Percentiles rank a stretch among this genome's conserved stretches.
phyloP scores from a whole-genome alignment of 2,888 invertebrate species.

The Epirrhoe alternata region DNA sequence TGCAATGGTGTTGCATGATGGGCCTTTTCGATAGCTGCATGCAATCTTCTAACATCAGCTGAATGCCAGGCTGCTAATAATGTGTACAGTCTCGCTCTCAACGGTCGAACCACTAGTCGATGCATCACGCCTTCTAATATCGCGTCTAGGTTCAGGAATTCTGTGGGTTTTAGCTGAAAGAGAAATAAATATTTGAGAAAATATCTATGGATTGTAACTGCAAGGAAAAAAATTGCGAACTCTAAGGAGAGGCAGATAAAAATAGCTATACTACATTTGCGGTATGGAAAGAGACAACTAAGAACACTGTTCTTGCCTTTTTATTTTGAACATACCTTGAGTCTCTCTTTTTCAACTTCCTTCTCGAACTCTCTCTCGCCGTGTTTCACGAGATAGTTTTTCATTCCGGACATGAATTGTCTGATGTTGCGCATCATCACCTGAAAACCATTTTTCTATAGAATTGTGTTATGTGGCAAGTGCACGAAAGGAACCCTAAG shows the following conservation, averaged over 20 bases:
- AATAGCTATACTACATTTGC: too few relatives aligned
- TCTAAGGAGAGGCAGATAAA: too few relatives aligned
- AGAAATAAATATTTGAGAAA: slow-evolving; percentile 2
- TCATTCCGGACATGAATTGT: slow-evolving; percentile 99
- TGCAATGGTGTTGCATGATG: slow-evolving; percentile 88
- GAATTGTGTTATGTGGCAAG: too few relatives aligned
- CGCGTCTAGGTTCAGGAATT: slow-evolving; percentile 97
- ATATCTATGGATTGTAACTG: background rate
- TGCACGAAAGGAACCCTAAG: too few relatives aligned
- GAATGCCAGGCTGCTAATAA: slow-evolving; percentile 96
- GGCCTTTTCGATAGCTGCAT: slow-evolving; percentile 89
- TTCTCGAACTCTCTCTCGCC: slow-evolving; percentile 97
- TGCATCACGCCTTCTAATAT: slow-evolving; percentile 98
- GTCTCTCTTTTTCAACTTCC: slow-evolving; percentile 94
- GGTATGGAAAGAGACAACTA: too few relatives aligned
- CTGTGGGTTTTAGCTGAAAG: slow-evolving; percentile 91
- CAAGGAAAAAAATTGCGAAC: too few relatives aligned
- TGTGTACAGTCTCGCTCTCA: slow-evolving; percentile 93
- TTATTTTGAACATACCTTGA: slow-evolving; percentile 83
- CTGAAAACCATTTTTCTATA: slow-evolving; percentile 50
- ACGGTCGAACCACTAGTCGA: slow-evolving; percentile 93
- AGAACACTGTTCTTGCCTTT: too few relatives aligned
- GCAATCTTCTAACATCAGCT: slow-evolving; percentile 89
- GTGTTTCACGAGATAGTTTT: slow-evolving; percentile 98
- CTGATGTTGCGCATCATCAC: slow-evolving; percentile 96